Evolutionary conservation across 2,797 vertebrate genomes (phyloP).

Genomic region (Cephalopachus bancanus): DNA sequence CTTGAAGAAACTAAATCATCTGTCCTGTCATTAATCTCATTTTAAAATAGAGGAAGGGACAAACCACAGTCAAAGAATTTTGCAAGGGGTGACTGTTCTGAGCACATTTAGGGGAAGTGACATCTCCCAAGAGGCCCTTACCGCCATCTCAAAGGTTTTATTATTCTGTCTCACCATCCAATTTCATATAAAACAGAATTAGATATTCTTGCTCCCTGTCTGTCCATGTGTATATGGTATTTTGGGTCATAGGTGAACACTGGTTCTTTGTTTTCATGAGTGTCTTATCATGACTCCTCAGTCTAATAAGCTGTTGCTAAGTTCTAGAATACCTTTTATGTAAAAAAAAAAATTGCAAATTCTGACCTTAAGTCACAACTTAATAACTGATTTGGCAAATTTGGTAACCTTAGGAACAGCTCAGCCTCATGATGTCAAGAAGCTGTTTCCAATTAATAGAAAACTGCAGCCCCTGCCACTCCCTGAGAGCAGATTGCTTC

Average conservation of each 20-base stretch:
- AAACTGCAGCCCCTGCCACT: not conserved
- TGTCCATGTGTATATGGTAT: not conserved
- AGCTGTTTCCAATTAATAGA: not conserved
- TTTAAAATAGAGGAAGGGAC: constrained; percentile 42
- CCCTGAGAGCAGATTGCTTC: not conserved
- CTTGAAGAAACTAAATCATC: constrained; percentile 5
- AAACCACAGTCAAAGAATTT: not conserved
- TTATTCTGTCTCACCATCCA: not conserved
- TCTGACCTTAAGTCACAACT: not conserved
- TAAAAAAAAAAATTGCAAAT: not conserved
- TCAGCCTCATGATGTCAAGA: not conserved
- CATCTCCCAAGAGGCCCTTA: not conserved
- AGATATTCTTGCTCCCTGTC: not conserved
- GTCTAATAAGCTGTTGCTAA: not conserved
- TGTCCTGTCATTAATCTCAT: not conserved
- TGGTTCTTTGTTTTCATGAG: not conserved
- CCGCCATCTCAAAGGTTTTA: not conserved
- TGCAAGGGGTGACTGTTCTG: not conserved
- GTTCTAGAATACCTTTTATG: not conserved
- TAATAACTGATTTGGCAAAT: constrained; percentile 14
- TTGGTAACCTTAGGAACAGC: not conserved
- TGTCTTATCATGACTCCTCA: not conserved
- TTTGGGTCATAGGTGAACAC: not conserved
- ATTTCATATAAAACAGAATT: not conserved
- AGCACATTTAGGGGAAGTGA: not conserved